phyloP scores from a whole-genome alignment of 2,113 vertebrate genomes.

The Megaptera novaeangliae region DNA sequence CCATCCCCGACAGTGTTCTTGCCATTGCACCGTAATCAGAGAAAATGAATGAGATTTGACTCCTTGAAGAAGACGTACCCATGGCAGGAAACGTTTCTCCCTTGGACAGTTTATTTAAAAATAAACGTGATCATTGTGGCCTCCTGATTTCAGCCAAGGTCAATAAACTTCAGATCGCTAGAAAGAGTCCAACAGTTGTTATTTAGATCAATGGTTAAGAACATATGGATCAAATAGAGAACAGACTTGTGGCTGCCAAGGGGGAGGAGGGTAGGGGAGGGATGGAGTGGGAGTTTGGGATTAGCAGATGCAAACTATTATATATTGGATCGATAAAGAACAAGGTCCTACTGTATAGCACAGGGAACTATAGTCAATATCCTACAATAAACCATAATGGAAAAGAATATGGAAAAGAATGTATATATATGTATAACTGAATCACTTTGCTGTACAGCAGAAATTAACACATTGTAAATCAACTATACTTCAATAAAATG shows the following conservation, averaged over 20 bases:
- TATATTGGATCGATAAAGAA: neutral
- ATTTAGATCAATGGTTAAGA: neutral
- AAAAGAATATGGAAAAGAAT: neutral
- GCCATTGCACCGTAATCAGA: neutral
- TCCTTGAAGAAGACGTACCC: neutral
- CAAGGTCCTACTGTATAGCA: neutral
- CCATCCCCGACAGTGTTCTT: neutral
- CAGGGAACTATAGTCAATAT: neutral
- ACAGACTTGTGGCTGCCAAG: neutral
- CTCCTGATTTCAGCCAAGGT: neutral
- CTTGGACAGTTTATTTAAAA: neutral
- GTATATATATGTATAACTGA: neutral
- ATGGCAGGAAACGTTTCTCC: neutral
- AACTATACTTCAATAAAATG: neutral
- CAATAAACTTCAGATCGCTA: neutral
- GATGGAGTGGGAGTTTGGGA: neutral
- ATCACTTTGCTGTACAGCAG: neutral
- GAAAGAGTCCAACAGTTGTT: neutral
- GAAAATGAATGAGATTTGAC: neutral
- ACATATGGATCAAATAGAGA: neutral
- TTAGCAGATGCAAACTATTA: neutral
- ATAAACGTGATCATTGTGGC: neutral
- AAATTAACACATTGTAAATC: neutral
- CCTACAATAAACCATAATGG: neutral
- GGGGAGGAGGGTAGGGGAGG: neutral